phyloP scores from a whole-genome alignment of 2,888 invertebrate genomes.

The Parnassius apollo region DNA sequence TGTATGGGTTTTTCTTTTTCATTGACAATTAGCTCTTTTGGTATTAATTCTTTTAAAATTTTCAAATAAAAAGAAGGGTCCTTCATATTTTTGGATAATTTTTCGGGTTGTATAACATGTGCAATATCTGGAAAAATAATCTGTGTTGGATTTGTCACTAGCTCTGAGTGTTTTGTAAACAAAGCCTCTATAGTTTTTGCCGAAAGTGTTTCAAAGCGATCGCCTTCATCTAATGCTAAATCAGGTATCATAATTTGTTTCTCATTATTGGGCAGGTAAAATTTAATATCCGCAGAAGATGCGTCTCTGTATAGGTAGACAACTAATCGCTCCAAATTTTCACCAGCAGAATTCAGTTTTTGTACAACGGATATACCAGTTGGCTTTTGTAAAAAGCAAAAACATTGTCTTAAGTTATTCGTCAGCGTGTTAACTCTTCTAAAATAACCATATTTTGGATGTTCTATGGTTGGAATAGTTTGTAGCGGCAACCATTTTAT shows the following conservation, averaged over 20 bases:
- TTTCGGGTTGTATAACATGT: neutral
- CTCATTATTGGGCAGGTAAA: conserved; percentile 47
- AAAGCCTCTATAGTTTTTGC: neutral
- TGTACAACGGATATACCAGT: conserved; percentile 33
- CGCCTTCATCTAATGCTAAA: conserved; percentile 41
- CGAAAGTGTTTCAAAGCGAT: conserved; percentile 27
- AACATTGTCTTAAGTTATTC: conserved; percentile 32
- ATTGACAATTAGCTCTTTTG: neutral
- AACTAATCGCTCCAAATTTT: conserved; percentile 47
- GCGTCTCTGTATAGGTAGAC: conserved; percentile 50
- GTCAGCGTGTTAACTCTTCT: conserved; percentile 1
- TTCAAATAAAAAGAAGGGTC: neutral
- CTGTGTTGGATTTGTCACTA: conserved; percentile 1
- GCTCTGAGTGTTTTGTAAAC: conserved; percentile 13
- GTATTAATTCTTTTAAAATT: neutral
- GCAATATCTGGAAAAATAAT: conserved; percentile 1
- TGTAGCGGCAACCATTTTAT: neutral
- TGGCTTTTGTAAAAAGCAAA: conserved; percentile 38
- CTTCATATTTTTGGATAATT: neutral
- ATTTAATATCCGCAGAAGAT: conserved; percentile 36
- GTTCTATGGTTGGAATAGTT: neutral
- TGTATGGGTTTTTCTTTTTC: neutral
- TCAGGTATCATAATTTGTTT: conserved; percentile 57
- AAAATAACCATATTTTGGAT: conserved; percentile 6
- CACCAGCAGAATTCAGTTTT: conserved; percentile 33